Percentiles rank a stretch among this genome's conserved stretches.
phyloP scores from a whole-genome alignment of 2,113 vertebrate genomes.

The Centrocercus urophasianus region DNA sequence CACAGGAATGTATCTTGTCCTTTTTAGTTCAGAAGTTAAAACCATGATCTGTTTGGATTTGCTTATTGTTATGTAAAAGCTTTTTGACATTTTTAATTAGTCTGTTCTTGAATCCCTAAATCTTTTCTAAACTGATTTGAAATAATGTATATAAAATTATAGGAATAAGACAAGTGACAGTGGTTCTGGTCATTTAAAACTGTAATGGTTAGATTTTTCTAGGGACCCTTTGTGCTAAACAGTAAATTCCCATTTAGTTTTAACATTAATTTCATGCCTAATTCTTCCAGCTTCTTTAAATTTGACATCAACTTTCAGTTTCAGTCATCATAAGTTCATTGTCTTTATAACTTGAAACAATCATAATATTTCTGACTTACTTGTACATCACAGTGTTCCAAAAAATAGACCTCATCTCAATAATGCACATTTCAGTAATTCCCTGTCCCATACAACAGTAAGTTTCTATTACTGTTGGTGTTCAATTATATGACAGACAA shows the following conservation, averaged over 20 bases:
- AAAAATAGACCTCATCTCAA: neutral
- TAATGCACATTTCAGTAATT: neutral
- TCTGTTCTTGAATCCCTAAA: neutral
- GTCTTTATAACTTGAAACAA: neutral
- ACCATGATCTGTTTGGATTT: neutral
- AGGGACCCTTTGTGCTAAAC: neutral
- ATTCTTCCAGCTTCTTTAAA: neutral
- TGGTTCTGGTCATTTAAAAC: neutral
- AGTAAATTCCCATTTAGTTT: neutral
- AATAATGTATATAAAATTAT: neutral
- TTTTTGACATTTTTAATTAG: neutral
- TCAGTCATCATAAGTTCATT: neutral
- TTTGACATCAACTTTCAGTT: neutral
- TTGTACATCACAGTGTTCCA: neutral
- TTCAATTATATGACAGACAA: neutral
- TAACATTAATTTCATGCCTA: neutral
- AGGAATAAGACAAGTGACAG: neutral
- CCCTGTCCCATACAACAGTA: neutral
- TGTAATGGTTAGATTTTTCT: neutral
- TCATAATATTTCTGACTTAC: neutral
- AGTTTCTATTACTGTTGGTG: neutral
- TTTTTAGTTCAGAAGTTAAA: neutral
- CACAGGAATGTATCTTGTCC: neutral
- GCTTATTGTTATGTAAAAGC: neutral
- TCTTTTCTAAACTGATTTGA: slow-evolving; percentile 6